Conservation (phyloP, 2,797 vertebrate species). For the Eulemur albifrons region DNA sequence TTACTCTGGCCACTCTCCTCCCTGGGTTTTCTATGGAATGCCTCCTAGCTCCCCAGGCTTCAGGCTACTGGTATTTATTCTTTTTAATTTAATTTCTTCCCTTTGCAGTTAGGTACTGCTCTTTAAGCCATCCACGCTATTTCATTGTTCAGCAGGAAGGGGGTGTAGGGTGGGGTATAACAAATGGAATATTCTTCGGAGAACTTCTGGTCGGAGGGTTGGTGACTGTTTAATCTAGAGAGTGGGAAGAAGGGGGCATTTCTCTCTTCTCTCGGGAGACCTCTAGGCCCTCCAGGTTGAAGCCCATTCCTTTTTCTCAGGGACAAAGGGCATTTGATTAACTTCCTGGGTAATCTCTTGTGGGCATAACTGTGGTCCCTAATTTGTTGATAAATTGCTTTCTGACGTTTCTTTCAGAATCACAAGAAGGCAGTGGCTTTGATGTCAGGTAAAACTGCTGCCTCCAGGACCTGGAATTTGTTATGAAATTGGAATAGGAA, state of each 20-base stretch:
- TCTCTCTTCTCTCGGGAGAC: neutral
- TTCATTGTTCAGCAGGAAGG: neutral
- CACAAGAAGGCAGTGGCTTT: neutral
- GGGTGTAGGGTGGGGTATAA: neutral
- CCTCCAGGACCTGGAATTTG: neutral
- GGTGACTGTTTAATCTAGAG: neutral
- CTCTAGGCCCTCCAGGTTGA: neutral
- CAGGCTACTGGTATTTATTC: slow-evolving; percentile 49
- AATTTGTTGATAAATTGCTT: neutral
- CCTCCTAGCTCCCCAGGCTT: slow-evolving; percentile 58
- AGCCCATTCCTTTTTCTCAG: neutral
- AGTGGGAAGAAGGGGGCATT: neutral
- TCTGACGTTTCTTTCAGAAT: neutral
- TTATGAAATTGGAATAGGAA: too few relatives aligned
- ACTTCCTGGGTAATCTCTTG: neutral
- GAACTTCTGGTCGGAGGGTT: neutral
- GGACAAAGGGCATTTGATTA: neutral
- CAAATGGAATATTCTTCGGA: neutral
- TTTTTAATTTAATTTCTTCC: slow-evolving; percentile 49
- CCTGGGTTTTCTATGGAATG: slow-evolving; percentile 61
- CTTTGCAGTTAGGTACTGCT: neutral
- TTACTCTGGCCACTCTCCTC: slow-evolving; percentile 31
- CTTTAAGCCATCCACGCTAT: neutral
- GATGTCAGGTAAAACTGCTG: neutral
- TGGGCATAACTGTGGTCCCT: neutral